Conservation (phyloP, 1,140 invertebrate species). For the Drosophila ohnishii region DNA sequence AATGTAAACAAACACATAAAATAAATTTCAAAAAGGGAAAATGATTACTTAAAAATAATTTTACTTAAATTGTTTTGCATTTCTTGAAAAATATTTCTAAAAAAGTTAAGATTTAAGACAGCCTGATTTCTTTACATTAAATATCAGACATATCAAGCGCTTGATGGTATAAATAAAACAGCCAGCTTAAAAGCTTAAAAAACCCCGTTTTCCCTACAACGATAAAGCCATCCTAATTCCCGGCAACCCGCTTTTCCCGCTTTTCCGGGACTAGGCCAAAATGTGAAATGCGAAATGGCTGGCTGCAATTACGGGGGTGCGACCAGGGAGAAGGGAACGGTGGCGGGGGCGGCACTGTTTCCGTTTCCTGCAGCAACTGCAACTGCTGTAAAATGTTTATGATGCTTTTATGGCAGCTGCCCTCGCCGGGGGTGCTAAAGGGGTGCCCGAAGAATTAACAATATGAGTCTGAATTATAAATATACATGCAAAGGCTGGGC, state of each 20-base stretch:
- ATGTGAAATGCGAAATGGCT: slow-evolving; percentile 56
- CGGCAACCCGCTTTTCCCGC: not conserved
- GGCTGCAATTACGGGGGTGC: slow-evolving; percentile 51
- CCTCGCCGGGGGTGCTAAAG: slow-evolving; percentile 17
- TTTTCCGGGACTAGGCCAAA: slow-evolving; percentile 45
- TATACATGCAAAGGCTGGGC: slow-evolving; percentile 56
- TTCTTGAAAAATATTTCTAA: not conserved
- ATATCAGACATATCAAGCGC: slow-evolving; percentile 6
- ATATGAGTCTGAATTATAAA: slow-evolving; percentile 72
- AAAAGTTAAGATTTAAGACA: not conserved
- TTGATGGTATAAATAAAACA: slow-evolving; percentile 1
- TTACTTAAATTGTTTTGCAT: not conserved
- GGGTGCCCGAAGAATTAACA: slow-evolving; percentile 64
- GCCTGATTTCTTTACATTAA: not conserved
- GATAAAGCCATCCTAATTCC: slow-evolving; percentile 41
- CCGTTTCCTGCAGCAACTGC: slow-evolving; percentile 68
- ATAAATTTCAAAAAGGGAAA: not conserved
- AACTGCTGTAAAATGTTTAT: slow-evolving; percentile 80
- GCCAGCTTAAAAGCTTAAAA: slow-evolving; percentile 34
- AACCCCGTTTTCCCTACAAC: not conserved
- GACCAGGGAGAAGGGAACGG: not conserved
- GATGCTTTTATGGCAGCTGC: slow-evolving; percentile 71
- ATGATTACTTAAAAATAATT: not conserved
- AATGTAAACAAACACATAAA: not conserved
- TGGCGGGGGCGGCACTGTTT: slow-evolving; percentile 20